Conservation (phyloP, 2,888 invertebrate species). For the Arge pagana region DNA sequence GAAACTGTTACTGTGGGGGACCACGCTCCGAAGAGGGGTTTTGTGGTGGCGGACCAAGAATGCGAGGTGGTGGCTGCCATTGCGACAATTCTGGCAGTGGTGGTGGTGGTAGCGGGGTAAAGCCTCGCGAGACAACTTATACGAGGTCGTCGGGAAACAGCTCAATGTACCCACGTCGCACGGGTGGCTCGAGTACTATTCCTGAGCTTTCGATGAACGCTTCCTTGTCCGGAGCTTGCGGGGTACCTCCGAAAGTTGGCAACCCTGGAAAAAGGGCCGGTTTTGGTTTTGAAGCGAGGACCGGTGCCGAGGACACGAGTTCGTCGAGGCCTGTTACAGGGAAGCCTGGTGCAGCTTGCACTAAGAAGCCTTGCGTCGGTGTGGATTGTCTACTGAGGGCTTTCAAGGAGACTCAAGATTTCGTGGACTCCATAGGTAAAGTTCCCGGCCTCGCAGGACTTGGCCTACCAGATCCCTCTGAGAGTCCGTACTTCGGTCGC, state of each 20-base stretch:
- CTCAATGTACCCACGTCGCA: not conserved
- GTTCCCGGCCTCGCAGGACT: conserved; percentile 46
- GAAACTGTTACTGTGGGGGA: conserved; percentile 17
- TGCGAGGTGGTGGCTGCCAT: conserved; percentile 41
- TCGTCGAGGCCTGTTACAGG: conserved; percentile 3
- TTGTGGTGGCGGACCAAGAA: conserved; percentile 25
- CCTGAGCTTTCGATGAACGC: conserved; percentile 24
- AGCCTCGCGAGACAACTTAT: not conserved
- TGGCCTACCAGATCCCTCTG: conserved; percentile 46
- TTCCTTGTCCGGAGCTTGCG: conserved; percentile 29
- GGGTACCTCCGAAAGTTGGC: conserved; percentile 13
- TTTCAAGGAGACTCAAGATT: conserved; percentile 47
- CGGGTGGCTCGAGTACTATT: not conserved
- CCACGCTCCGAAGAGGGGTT: not conserved
- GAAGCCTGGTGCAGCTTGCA: conserved; percentile 26
- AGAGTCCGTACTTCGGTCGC: conserved; percentile 48
- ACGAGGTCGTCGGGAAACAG: not conserved
- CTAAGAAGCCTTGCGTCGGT: conserved; percentile 39
- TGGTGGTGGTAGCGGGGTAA: not conserved
- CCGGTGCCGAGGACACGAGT: conserved; percentile 14
- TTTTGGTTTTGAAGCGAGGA: conserved; percentile 33
- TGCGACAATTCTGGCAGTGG: conserved; percentile 18
- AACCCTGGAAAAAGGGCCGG: conserved; percentile 22
- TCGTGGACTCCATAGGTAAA: conserved; percentile 48
- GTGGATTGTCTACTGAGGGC: conserved; percentile 44